Evolutionary conservation across 2,113 vertebrate species (phyloP), one percentile per base, ranked within the genome.

Genomic region (Ranitomeya variabilis): DNA sequence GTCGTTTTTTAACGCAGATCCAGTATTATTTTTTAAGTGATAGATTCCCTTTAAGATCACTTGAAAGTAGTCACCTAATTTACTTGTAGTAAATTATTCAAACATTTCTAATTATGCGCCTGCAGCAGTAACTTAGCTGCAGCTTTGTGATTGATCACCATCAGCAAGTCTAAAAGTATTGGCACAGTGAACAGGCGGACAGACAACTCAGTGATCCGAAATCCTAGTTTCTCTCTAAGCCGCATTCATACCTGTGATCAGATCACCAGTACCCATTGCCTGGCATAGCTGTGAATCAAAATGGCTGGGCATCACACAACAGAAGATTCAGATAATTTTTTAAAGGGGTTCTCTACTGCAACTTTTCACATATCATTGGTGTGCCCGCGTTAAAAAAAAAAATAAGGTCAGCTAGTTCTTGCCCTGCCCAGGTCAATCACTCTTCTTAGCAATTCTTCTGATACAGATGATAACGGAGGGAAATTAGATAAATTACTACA

Each of bases 21-120:
- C 45, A n/a, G 51, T 8, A 71, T 67, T 80, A 55, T 83, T 84
- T 84, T 71, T 54, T 69, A 23, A 83, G 64, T 51, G 51, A 84
- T 69, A 55, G 64, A 84, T 71, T 55, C 82, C 64, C 82, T 84
- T 26, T 84, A 55, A 84, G n/a, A 84, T 55, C 55, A 55, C 64
- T 71, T 69, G 51, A 71, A 69, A 84, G 21, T 62, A 69, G 62
- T 84, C 86, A 80, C 77, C 23, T 87, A 51, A 76, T 76, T 88
- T 88, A 74, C 80, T 73, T 74, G 80, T 59, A 31, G 87, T 88
- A 76, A 88, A 83, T 66, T 78, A 88, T 88, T 88, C 80, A 88
- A 31, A 88, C 59, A 55, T 73, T 26, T 77, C 67, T 88, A 88
- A 88, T 84, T 88, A 84, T 83, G 51, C 15, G 64, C 81, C 69